These are phyloP conservation scores for Tylochromis polylepis DNA, from an alignment of 2,113 vertebrate species.

Conservation along the genomic window DNA sequence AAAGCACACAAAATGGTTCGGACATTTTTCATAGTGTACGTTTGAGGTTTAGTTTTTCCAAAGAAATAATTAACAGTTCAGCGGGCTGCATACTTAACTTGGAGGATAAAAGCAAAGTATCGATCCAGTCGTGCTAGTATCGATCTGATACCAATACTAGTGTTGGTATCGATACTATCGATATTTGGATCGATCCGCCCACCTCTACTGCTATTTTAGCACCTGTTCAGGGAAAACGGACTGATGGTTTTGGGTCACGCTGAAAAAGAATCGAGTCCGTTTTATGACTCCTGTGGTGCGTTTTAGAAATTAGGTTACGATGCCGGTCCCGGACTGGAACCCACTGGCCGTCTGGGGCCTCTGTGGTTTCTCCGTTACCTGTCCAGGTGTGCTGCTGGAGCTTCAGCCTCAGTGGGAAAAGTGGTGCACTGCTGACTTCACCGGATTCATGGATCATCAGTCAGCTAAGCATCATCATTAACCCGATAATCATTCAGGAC, in stretches of 20 bases:
- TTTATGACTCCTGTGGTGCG: neutral
- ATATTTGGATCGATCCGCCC: too few relatives aligned
- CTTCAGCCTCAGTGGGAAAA: neutral
- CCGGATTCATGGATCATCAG: neutral
- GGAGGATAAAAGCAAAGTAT: too few relatives aligned
- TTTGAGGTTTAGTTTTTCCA: too few relatives aligned
- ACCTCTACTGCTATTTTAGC: neutral
- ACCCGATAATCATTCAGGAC: neutral
- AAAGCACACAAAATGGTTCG: too few relatives aligned
- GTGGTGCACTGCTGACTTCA: neutral
- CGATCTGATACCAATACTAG: too few relatives aligned
- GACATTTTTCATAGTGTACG: too few relatives aligned
- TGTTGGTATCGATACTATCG: too few relatives aligned
- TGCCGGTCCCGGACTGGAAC: neutral
- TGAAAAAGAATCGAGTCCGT: accelerated
- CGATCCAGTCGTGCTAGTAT: too few relatives aligned
- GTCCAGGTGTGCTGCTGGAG: neutral
- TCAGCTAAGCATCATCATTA: neutral
- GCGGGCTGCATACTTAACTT: too few relatives aligned
- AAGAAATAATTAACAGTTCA: too few relatives aligned
- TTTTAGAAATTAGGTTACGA: neutral
- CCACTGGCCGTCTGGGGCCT: neutral
- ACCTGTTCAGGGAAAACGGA: neutral
- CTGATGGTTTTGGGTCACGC: neutral
- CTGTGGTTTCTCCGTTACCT: neutral